A percentile compares a stretch with the other conserved stretches of the same genome.
Conservation (phyloP, 2,797 vertebrate species). For the Megaceryle alcyon region DNA sequence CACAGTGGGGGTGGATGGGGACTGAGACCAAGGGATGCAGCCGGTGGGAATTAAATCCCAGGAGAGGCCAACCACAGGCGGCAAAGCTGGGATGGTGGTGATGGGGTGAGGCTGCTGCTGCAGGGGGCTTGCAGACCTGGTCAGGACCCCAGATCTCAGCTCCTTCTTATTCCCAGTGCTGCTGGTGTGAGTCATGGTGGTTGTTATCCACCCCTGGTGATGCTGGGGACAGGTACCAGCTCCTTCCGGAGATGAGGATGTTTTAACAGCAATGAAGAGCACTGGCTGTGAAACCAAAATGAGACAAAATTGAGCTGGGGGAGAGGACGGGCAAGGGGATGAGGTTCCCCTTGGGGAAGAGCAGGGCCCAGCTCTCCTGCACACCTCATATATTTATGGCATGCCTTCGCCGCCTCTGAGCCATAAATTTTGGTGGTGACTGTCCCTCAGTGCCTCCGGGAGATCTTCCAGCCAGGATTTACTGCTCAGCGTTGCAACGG, state of each 20-base stretch:
- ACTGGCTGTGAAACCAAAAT: not conserved
- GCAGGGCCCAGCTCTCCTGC: not conserved
- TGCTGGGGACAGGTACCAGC: not conserved
- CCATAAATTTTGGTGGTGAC: not conserved
- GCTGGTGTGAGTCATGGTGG: not conserved
- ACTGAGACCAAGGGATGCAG: not conserved
- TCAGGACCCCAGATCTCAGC: not conserved
- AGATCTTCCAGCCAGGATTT: not conserved
- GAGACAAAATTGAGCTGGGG: not conserved
- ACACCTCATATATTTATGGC: not conserved
- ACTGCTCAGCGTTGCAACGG: not conserved
- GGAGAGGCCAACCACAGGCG: rapidly evolving
- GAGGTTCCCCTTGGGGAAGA: not conserved
- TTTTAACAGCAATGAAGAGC: not conserved
- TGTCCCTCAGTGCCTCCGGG: not conserved
- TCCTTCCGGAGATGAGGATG: not conserved
- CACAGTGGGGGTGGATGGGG: rapidly evolving
- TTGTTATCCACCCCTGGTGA: not conserved
- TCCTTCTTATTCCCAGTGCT: not conserved
- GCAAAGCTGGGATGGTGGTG: not conserved
- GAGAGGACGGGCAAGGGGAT: not conserved
- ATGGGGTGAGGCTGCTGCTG: not conserved
- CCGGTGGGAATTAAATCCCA: rapidly evolving
- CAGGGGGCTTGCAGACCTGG: not conserved
- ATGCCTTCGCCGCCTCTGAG: not conserved